phyloP scores from a whole-genome alignment of 2,113 vertebrate species.

The Ochotona princeps region DNA sequence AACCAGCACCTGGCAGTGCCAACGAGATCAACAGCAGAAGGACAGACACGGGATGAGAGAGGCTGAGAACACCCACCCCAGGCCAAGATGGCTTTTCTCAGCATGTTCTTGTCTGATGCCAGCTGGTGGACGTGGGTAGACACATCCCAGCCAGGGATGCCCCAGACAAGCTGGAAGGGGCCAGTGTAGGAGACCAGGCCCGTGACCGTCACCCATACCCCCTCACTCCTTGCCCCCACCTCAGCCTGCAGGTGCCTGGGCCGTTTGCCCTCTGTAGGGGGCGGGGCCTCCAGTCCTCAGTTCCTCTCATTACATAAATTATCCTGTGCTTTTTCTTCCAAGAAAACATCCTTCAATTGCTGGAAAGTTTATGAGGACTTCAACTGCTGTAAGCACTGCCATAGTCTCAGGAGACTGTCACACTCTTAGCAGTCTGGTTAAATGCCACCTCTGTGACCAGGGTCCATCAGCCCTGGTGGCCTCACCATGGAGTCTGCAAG shows the following conservation, averaged over 20 bases:
- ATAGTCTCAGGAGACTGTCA: not conserved
- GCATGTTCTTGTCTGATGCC: not conserved
- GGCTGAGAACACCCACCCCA: not conserved
- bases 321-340: not conserved
- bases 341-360: not conserved
- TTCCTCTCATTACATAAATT: not conserved
- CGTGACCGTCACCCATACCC: rapidly evolving
- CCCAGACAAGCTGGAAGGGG: too few species aligned
- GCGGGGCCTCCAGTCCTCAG: not conserved
- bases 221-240: too few species aligned
- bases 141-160: rapidly evolving
- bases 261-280: too few species aligned
- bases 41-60: too few species aligned
- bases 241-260: too few species aligned
- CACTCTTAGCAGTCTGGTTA: not conserved
- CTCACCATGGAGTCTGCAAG: rapidly evolving
- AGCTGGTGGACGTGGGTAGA: not conserved
- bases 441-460: rapidly evolving
- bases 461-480: not conserved
- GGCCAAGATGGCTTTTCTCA: not conserved
- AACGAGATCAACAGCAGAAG: not conserved
- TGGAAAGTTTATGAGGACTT: not conserved
- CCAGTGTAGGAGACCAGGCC: not conserved
- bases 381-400: not conserved
- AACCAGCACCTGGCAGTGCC: not conserved